Evolutionary conservation across 2,888 invertebrate genomes (phyloP), one percentile per base, ranked within the genome.

Genomic region (Siphonodentalium dalli): DNA sequence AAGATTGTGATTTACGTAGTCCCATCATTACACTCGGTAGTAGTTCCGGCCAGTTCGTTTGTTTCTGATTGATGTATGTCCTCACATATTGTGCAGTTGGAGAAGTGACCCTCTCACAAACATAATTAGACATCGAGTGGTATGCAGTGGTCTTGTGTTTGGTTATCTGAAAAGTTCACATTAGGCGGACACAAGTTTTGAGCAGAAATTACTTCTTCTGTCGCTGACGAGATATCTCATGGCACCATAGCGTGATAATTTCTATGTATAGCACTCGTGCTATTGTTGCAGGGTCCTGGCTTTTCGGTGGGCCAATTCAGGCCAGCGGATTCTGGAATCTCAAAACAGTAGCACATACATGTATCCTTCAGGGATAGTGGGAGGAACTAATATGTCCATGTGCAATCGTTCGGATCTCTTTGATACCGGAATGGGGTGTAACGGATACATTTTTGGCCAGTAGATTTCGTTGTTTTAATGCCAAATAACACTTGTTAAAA

Each of bases 131-230:
- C 46, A 47, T 43, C 5, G 64, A 62, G 11, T 58, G 57, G 41
- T 68, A 66, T 20, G 54, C 44, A 21, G 58, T 60, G 2, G 66
- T 66, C 18, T 38, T 34, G 31, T 60, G 55, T 4, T 54, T 43
- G 4, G 49, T 61, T 0, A 63, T 48, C 24, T 63, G 50, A 63
- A 63, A 4, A 57, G 29, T 43, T 62, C 66, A 54, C 63, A 64
- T 5, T 64, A 13, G 27, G 62, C 59, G 9, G 55, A 37, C 2
- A 66, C 54, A 7, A 66, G 21, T 37, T 60, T 57, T 4, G 52
- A 54, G 29, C 59, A 18, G 28, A 64, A 63, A 33, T 57, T 59
- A 21, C 43, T 43, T 21, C 66, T 60, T 39, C 63, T 43, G 29
- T 60, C 58, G 33, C 41, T 54, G 9, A 66, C 46, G 9, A 66